Base-by-base conservation (phyloP, 2,113 vertebrate species). In the Mustela nigripes region DNA sequence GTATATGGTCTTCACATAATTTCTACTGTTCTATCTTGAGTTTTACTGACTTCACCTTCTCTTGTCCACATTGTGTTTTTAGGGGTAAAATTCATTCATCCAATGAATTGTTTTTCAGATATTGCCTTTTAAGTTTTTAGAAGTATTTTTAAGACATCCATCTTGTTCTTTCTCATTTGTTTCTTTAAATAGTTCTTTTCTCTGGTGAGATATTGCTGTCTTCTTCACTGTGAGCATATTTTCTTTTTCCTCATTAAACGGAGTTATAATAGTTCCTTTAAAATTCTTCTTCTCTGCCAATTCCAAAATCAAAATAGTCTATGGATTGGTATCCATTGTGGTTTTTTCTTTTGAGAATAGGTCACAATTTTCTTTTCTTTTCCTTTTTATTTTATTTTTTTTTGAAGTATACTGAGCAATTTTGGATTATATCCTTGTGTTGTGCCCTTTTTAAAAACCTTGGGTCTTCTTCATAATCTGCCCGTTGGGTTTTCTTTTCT, bases 301-400 rank as follows among this genome's bases (percentile, higher is more conserved):
- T 50, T 89, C 28, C 42, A 93, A 26, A 16, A 56, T 58, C 7
- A 74, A 48, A 88, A 94, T 88, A 14, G 69, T 96, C 15, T 42
- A 4, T 73, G 26, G 12, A 39, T 89, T 60, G 15, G 53, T 74
- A 74, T 78, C 26, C 33, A 33, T 60, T 65, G 36, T 69, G n/a
- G 14, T 48, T 81, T 89, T 95, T 97, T 50, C 36, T 91, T 76
- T 96, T 74, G 73, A 83, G 19, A 82, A n/a, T 58, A 33, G 39
- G 42, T 39, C 19, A 83, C 11, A 62, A 3, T 56, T 83, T 78
- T 9, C 12, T 58, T 18, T n/a, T 60, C 8, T 9, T 24, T 62
- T 26, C 24, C 24, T 62, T 62, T 62, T 62, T 39, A 39, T 39
- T 39, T 39, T 39, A 39, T 24, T 91, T 39, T 33, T 48, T 28